phyloP scores from a whole-genome alignment of 2,888 invertebrate genomes.

The Nomada ferruginata region DNA sequence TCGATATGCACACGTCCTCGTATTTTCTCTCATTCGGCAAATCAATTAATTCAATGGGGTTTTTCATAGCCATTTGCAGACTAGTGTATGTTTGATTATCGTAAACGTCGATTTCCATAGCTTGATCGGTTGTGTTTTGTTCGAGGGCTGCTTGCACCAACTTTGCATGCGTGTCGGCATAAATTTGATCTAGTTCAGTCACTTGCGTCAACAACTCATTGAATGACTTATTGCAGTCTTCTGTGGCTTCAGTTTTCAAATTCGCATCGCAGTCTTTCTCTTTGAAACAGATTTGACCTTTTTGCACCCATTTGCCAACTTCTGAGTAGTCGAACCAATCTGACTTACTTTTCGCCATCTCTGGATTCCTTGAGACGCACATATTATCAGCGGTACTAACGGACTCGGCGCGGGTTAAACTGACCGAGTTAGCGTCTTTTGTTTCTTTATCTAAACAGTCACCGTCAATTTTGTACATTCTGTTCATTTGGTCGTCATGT shows the following conservation, averaged over 20 bases:
- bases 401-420: conserved; percentile 42
- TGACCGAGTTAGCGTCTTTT: conserved; percentile 43
- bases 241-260: conserved; percentile 65
- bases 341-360: conserved; percentile 61
- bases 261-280: conserved; percentile 62
- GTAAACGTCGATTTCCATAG: conserved; percentile 88
- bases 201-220: conserved; percentile 91
- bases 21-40: conserved; percentile 84
- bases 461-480: conserved; percentile 31
- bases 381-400: conserved; percentile 27
- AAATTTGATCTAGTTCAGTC: conserved; percentile 92
- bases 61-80: conserved; percentile 93
- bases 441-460: conserved; percentile 52
- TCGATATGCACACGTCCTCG: conserved; percentile 86
- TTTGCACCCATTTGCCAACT: conserved; percentile 79
- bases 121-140: conserved; percentile 72
- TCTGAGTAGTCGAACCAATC: conserved; percentile 80
- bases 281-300: conserved; percentile 65
- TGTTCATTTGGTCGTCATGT: conserved; percentile 39
- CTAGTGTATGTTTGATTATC: conserved; percentile 94
- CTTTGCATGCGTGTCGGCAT: conserved; percentile 89
- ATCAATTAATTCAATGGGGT: conserved; percentile 88
- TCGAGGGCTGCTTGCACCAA: conserved; percentile 80
- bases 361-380: conserved; percentile 35
- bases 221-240: conserved; percentile 85